Base-by-base conservation (phyloP, 2,888 invertebrate species). In the Luperina nickerlii region DNA sequence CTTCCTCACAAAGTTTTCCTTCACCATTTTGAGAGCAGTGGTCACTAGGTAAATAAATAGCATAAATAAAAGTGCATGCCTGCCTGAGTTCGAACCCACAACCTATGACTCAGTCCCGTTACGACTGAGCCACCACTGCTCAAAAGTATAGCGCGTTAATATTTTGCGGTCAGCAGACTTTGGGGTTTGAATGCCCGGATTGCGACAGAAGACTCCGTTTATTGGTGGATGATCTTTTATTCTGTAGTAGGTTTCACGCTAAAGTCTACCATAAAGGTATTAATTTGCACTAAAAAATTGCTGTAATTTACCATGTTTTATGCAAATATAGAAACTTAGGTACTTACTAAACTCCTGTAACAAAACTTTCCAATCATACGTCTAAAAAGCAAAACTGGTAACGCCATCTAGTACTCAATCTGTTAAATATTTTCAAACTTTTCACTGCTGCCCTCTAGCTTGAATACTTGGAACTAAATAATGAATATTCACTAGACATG, bases 351-450 rank as follows among this genome's bases (percentile, higher is more conserved):
- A n/a, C 27, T 24, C 32, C 24, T 51, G 1, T 2, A 32, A 32
- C 1, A n/a, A 20, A 20, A 48, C 69, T 48, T n/a, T n/a, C n/a
- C n/a, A 45, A 67, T 20, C 13, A 66, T 60, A 27, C 27, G 24
- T 57, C 3, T 2, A 0, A 24, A 66, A 42, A 48, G 20, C 2
- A 8, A 24, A 60, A 51, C 48, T 45, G 13, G 20, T 54, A 54
- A 0, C 63, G 81, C 54, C 79, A 80, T 80, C 79, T 79, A 27
- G 63, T 45, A 32, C 8, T 32, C 20, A 65, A 18, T 45, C 0
- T 11, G 13, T 18, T 2, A 69, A 79, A 15, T 11, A 54, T 45
- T 63, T n/a, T 32, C 4, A n/a, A 63, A 45, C 11, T 2, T 32
- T 18, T 0, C 0, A 13, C 13, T 38, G 0, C 11, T 27, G 54